Evolutionary conservation across 2,797 vertebrate genomes (phyloP).

Genomic region (Agapornis canus): DNA sequence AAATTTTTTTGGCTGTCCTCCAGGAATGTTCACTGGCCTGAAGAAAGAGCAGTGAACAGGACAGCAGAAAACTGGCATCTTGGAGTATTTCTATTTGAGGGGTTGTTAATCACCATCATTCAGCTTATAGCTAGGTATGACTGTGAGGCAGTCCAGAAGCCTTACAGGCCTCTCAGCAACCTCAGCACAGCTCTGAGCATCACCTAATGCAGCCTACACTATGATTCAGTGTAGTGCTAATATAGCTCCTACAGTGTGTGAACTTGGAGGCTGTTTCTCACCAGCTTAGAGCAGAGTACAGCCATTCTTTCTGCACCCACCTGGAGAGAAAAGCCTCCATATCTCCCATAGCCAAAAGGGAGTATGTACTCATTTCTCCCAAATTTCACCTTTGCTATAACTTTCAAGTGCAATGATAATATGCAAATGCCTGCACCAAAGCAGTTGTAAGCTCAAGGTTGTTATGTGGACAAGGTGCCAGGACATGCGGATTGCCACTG

Average conservation of each 20-base stretch:
- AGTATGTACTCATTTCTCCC: background rate
- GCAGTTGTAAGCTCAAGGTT: accelerated
- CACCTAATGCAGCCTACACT: background rate
- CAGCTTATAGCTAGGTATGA: background rate
- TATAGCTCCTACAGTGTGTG: accelerated
- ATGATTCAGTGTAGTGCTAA: too few species aligned
- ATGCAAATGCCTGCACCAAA: accelerated
- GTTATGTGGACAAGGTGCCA: background rate
- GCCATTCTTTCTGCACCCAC: background rate
- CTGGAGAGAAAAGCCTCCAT: background rate
- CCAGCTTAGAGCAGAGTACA: background rate
- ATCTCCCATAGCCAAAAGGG: background rate
- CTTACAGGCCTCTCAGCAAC: background rate
- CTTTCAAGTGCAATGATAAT: background rate
- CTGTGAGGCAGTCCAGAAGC: background rate
- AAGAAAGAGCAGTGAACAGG: background rate
- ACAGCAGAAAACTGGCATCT: background rate
- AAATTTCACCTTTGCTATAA: background rate
- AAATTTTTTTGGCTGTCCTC: background rate
- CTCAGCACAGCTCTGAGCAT: background rate
- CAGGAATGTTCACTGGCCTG: background rate
- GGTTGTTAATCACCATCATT: background rate
- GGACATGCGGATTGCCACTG: background rate
- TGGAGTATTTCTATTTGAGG: background rate
- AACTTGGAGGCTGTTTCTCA: background rate